A percentile compares a stretch with the other conserved stretches of the same genome.
Evolutionary conservation across 2,797 vertebrate species (phyloP).

Genomic region (Sternotherus odoratus): DNA sequence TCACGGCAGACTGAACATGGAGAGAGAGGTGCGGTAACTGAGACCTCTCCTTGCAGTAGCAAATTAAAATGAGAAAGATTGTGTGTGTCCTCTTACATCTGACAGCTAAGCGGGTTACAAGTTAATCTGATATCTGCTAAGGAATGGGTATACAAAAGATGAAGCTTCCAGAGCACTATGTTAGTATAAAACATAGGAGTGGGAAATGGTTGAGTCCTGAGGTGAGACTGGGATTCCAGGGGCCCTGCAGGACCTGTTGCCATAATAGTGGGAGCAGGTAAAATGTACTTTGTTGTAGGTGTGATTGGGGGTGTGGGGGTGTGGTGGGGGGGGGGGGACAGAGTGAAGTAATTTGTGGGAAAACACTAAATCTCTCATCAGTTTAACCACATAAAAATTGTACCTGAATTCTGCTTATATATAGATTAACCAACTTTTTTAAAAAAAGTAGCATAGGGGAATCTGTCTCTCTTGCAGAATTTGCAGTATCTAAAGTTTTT

Average conservation of each 20-base stretch:
- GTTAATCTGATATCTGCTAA: not conserved
- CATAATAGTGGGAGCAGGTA: not conserved
- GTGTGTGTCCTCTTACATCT: rapidly evolving
- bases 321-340: not conserved
- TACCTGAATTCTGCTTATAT: no score
- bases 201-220: not conserved
- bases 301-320: not conserved
- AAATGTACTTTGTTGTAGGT: not conserved
- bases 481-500: not conserved
- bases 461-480: not conserved
- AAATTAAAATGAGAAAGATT: not conserved
- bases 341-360: not conserved
- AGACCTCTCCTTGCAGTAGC: not conserved
- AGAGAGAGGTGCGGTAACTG: not conserved
- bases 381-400: no score
- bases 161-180: not conserved
- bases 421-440: no score
- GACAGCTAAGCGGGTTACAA: not conserved
- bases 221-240: not conserved
- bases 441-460: no score
- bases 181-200: not conserved
- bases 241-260: not conserved
- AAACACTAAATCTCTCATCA: not conserved
- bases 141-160: not conserved
- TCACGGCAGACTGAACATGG: not conserved